These are phyloP conservation scores for Silurus meridionalis DNA, from an alignment of 2,113 vertebrate genomes.

Conservation along the genomic window DNA sequence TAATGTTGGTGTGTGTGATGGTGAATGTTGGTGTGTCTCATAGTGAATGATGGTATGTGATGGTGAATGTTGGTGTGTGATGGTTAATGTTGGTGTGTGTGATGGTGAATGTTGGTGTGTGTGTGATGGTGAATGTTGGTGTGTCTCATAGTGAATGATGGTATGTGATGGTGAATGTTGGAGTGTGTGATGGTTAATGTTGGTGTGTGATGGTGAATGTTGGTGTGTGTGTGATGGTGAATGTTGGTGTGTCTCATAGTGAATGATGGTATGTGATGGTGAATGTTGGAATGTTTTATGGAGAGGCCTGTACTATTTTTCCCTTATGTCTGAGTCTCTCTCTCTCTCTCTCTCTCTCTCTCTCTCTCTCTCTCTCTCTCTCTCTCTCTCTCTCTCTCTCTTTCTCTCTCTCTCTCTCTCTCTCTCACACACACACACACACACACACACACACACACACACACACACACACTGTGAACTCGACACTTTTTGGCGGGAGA, in stretches of 20 bases:
- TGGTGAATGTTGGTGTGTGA: not conserved
- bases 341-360: too few species aligned
- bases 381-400: too few species aligned
- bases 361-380: too few species aligned
- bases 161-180: too few species aligned
- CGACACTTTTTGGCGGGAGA: slow-evolving; percentile 35
- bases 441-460: not conserved
- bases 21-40: not conserved
- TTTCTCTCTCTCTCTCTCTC: too few species aligned
- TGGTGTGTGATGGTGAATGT: too few species aligned
- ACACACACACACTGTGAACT: not conserved
- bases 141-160: too few species aligned
- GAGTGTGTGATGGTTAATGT: too few species aligned
- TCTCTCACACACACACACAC: slow-evolving; percentile 23
- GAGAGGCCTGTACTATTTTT: not conserved
- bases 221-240: too few species aligned
- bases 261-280: too few species aligned
- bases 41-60: not conserved
- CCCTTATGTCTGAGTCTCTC: not conserved
- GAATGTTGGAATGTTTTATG: not conserved
- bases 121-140: too few species aligned
- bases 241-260: too few species aligned
- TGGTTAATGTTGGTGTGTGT: not conserved
- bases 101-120: not conserved
- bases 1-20: not conserved